phyloP scores from a whole-genome alignment of 2,797 vertebrate genomes.

The Astyanax mexicanus region DNA sequence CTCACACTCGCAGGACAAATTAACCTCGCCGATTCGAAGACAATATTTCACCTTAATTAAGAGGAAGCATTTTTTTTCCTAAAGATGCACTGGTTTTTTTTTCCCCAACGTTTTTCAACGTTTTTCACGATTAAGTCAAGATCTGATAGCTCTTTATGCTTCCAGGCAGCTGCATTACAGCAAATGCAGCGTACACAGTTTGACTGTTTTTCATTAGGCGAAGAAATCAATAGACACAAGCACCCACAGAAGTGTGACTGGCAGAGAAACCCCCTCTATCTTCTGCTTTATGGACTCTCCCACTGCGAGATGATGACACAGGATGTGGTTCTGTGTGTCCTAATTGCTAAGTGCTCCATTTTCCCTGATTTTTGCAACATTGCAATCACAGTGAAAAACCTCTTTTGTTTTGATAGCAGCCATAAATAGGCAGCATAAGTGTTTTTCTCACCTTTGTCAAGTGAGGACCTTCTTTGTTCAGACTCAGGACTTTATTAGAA shows the following conservation, averaged over 20 bases:
- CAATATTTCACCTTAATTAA: not conserved
- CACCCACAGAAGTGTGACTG: conserved; percentile 25
- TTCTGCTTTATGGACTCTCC: conserved; percentile 31
- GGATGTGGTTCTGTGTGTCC: conserved; percentile 23
- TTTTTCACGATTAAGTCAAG: not conserved
- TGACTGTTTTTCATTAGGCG: conserved; percentile 53
- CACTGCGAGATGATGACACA: conserved; percentile 29
- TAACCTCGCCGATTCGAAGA: not conserved
- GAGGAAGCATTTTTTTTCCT: not conserved
- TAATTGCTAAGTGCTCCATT: conserved; percentile 23
- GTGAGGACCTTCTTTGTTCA: not conserved
- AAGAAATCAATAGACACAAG: conserved; percentile 46
- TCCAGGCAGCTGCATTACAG: conserved; percentile 45
- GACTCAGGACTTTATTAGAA: not conserved
- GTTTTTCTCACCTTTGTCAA: conserved; percentile 26
- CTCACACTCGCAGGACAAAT: not conserved
- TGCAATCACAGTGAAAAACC: conserved; percentile 8
- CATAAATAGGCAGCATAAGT: not conserved
- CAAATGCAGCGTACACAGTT: conserved; percentile 41
- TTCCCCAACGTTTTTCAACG: not conserved
- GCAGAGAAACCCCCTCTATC: conserved; percentile 22
- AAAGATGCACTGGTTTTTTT: not conserved
- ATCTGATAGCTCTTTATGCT: conserved; percentile 1
- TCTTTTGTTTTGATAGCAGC: not conserved
- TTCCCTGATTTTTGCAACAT: conserved; percentile 15